Percentiles rank a stretch among this genome's conserved stretches.
Conservation (phyloP, 1,140 invertebrate genomes). For the Monochamus saltuarius region DNA sequence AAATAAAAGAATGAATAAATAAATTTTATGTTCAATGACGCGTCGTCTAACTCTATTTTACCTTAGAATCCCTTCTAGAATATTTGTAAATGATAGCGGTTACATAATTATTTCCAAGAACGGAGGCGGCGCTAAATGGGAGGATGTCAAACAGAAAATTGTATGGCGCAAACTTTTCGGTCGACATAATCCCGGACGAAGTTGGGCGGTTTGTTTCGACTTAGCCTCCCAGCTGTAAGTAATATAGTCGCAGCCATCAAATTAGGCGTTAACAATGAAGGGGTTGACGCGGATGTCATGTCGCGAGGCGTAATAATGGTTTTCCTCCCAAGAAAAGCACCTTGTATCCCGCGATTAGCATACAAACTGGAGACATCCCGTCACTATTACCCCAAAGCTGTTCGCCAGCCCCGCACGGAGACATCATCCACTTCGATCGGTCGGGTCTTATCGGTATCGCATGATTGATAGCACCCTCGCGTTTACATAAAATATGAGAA, state of each 20-base stretch:
- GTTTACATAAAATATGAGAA: constrained; percentile 12
- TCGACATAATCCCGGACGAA: background rate
- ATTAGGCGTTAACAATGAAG: constrained; percentile 9
- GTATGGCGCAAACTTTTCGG: background rate
- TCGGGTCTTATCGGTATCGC: constrained; percentile 19
- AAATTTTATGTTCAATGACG: too few species aligned
- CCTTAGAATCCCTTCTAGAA: too few species aligned
- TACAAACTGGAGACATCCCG: constrained; percentile 33
- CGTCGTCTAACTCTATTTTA: too few species aligned
- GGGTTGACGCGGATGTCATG: constrained; percentile 4
- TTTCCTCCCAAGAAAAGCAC: constrained; percentile 16
- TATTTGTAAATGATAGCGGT: too few species aligned
- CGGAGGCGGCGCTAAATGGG: too few species aligned
- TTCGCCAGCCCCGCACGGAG: constrained; percentile 9
- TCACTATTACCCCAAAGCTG: constrained; percentile 3
- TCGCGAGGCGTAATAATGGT: constrained; percentile 7
- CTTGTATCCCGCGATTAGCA: constrained; percentile 29
- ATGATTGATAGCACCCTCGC: constrained; percentile 21
- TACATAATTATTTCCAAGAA: too few species aligned
- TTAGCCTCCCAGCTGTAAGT: background rate
- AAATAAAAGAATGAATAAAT: too few species aligned
- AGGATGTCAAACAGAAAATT: background rate
- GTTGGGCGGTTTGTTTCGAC: background rate
- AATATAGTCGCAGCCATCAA: background rate
- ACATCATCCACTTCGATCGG: constrained; percentile 16